Evolutionary conservation across 2,113 vertebrate species (phyloP).

Genomic region (Chaetorhynchus papuensis): DNA sequence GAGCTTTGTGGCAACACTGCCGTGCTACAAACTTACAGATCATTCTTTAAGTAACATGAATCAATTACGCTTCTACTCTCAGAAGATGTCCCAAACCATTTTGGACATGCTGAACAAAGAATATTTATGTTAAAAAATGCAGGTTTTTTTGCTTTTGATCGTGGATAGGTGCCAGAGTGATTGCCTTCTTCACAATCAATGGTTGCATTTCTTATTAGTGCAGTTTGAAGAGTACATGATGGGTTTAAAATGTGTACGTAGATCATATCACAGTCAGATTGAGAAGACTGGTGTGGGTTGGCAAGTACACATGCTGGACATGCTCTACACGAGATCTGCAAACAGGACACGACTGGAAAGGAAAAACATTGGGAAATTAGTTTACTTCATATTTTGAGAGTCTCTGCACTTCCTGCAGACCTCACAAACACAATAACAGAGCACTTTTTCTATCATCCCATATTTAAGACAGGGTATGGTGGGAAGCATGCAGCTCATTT

Average conservation of each 20-base stretch:
- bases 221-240: slow-evolving; percentile 50
- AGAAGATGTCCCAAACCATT: not conserved
- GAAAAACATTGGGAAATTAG: not conserved
- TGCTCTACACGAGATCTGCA: slow-evolving; percentile 90
- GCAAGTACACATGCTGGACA: slow-evolving; percentile 94
- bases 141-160: not conserved
- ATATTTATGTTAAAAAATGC: not conserved
- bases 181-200: slow-evolving; percentile 51
- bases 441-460: not conserved
- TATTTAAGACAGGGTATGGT: not conserved
- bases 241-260: not conserved
- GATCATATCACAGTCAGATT: slow-evolving; percentile 83
- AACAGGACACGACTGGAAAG: slow-evolving; percentile 86
- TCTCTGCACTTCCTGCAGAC: not conserved
- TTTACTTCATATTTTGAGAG: not conserved
- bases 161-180: slow-evolving; percentile 28
- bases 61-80: not conserved
- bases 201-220: slow-evolving; percentile 50
- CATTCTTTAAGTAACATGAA: not conserved
- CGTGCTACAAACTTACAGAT: not conserved
- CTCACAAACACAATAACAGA: not conserved
- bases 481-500: not conserved
- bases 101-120: not conserved
- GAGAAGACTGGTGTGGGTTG: slow-evolving; percentile 94
- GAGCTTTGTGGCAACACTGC: slow-evolving; percentile 4